Conservation (phyloP, 1,140 invertebrate species). For the Drusus annulatus region DNA sequence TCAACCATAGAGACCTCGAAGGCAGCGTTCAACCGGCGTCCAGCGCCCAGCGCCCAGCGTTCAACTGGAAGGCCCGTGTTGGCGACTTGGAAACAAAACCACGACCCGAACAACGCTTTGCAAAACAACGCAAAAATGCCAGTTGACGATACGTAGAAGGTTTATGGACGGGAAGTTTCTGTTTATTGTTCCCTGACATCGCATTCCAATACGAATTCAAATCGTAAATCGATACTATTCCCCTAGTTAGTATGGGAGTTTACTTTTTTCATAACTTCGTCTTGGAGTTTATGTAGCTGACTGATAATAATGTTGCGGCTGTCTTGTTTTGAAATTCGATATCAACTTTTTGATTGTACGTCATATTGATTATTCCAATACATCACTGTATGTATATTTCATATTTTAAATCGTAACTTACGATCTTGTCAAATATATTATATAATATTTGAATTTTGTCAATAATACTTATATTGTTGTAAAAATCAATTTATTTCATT, state of each 20-base stretch:
- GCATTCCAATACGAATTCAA: slow-evolving; percentile 19
- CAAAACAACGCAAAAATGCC: slow-evolving; percentile 36
- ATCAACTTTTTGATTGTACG: too few relatives aligned
- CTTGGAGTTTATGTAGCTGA: not conserved
- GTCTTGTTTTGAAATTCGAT: not conserved
- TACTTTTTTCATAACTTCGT: slow-evolving; percentile 12
- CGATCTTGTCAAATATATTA: too few relatives aligned
- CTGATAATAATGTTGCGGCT: too few relatives aligned
- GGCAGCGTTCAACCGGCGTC: not conserved
- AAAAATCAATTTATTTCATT: too few relatives aligned
- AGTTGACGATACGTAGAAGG: slow-evolving; percentile 35
- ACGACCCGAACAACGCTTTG: not conserved
- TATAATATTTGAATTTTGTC: too few relatives aligned
- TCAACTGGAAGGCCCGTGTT: slow-evolving; percentile 26
- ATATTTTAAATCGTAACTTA: too few relatives aligned
- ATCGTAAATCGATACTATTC: slow-evolving; percentile 20
- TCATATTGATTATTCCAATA: too few relatives aligned
- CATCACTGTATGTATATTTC: too few relatives aligned
- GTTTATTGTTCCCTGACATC: slow-evolving; percentile 28
- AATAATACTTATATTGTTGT: too few relatives aligned
- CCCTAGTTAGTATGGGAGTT: not conserved
- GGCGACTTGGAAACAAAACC: slow-evolving; percentile 18
- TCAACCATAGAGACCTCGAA: slow-evolving; percentile 47
- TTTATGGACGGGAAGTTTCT: slow-evolving; percentile 22
- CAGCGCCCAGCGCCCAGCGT: not conserved